Conservation (phyloP, 1,140 invertebrate genomes). For the Oryctes rhinoceros region DNA sequence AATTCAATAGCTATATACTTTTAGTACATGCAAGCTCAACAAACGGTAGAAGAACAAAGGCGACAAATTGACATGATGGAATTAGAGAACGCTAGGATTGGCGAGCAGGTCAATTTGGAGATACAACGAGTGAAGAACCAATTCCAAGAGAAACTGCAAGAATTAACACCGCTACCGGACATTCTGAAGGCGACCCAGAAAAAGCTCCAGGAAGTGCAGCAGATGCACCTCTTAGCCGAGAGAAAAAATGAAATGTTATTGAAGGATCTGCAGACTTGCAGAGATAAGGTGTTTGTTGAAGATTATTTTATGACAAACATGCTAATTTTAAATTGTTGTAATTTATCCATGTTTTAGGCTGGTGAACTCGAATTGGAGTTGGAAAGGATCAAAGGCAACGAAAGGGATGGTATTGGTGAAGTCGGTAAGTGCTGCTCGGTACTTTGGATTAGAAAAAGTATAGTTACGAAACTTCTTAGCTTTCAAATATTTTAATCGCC, state of each 20-base stretch:
- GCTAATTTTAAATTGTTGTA: background rate
- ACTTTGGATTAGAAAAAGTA: too few species aligned
- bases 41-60: constrained; percentile 77
- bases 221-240: constrained; percentile 69
- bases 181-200: constrained; percentile 76
- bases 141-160: constrained; percentile 80
- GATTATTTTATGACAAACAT: constrained; percentile 40
- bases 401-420: constrained; percentile 50
- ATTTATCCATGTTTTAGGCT: constrained; percentile 35
- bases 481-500: too few species aligned
- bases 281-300: constrained; percentile 64
- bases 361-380: constrained; percentile 60
- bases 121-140: constrained; percentile 77
- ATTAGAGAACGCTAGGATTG: constrained; percentile 77
- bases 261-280: constrained; percentile 65
- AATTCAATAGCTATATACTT: background rate
- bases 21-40: constrained; percentile 73
- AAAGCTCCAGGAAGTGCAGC: constrained; percentile 75
- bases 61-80: constrained; percentile 77
- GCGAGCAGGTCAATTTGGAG: constrained; percentile 78
- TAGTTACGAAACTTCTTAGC: too few species aligned
- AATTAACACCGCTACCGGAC: constrained; percentile 76
- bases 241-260: constrained; percentile 69
- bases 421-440: constrained; percentile 57
- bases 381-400: constrained; percentile 53